Evolutionary conservation across 2,888 invertebrate genomes (phyloP), one percentile per base, ranked within the genome.

Genomic region (Oxytorus armatus): DNA sequence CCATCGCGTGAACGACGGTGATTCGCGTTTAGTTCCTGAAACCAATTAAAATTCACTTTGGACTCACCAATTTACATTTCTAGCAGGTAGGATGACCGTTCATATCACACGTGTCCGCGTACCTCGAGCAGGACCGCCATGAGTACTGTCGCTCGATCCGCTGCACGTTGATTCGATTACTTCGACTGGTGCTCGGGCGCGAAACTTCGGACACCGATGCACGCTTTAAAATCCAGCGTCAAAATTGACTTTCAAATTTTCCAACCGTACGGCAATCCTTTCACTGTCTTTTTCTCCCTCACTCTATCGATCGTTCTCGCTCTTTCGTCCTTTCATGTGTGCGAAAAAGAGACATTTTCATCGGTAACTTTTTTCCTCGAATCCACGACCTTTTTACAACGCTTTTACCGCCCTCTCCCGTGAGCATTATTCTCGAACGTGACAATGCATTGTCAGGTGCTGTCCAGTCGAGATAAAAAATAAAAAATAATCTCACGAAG

Each of bases 191-290:
- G 53, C 21, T 55, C 59, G 66, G 23, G 14, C 59, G 29, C 55
- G 70, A 80, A 72, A 80, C 79, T 76, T 76, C 55, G 72, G 53
- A 55, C 76, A 72, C 47, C 68, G 72, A 76, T 73, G 72, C 72
- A 76, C 11, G 39, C 72, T 61, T 55, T 61, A 53, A 72, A 80
- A 72, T 73, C 25, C 72, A 68, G 53, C 42, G 39, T 55, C 51
- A 68, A 61, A n/a, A 80, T 76, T 76, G 79, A 80, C 76, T 80
- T 80, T 76, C 72, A 72, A 76, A 80, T 80, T 80, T 80, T 72
- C 72, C 79, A 70, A 36, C 51, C 53, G 61, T 47, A 10, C 55
- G 29, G 29, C 44, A 55, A 76, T 68, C 72, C 55, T 39, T 18
- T 47, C 14, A 33, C 53, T 63, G 10, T 39, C 53, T 36, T 29